These are phyloP conservation scores for Drosophila auraria DNA, from an alignment of 1,140 invertebrate genomes.

Conservation along the genomic window DNA sequence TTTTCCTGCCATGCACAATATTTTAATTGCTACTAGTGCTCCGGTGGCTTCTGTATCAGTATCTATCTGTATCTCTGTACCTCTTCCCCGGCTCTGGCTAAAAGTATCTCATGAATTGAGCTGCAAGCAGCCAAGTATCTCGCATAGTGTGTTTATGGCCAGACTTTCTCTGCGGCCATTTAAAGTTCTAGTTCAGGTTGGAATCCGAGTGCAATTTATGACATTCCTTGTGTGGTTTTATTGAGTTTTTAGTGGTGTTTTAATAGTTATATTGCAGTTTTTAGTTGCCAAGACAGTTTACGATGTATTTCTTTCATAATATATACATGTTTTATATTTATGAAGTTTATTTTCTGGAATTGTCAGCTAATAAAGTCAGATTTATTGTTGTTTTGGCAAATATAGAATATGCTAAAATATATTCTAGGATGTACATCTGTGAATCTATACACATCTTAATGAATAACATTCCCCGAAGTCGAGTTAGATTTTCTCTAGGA, in stretches of 20 bases:
- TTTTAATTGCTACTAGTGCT: conserved; percentile 66
- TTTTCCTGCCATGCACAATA: conserved; percentile 53
- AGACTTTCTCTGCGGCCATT: conserved; percentile 38
- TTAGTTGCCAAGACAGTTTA: background rate
- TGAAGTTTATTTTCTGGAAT: background rate
- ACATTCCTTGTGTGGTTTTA: conserved; percentile 13
- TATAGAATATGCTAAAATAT: background rate
- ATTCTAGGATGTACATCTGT: background rate
- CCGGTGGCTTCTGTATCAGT: conserved; percentile 27
- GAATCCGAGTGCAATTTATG: conserved; percentile 19
- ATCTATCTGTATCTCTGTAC: conserved; percentile 10
- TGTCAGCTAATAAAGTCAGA: background rate
- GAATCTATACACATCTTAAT: background rate
- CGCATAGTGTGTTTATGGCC: conserved; percentile 24
- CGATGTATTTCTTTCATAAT: background rate
- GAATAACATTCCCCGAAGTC: background rate
- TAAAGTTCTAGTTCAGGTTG: conserved; percentile 27
- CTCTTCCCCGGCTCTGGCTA: conserved; percentile 5
- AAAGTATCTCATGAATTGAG: conserved; percentile 51
- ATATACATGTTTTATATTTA: too few relatives aligned
- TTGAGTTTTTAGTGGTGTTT: background rate
- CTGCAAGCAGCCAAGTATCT: conserved; percentile 27
- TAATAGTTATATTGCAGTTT: background rate
- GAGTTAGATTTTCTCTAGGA: background rate
- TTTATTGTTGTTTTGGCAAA: background rate